Base-by-base conservation (phyloP, 1,140 invertebrate genomes). In the Drosophila pallidifrons region DNA sequence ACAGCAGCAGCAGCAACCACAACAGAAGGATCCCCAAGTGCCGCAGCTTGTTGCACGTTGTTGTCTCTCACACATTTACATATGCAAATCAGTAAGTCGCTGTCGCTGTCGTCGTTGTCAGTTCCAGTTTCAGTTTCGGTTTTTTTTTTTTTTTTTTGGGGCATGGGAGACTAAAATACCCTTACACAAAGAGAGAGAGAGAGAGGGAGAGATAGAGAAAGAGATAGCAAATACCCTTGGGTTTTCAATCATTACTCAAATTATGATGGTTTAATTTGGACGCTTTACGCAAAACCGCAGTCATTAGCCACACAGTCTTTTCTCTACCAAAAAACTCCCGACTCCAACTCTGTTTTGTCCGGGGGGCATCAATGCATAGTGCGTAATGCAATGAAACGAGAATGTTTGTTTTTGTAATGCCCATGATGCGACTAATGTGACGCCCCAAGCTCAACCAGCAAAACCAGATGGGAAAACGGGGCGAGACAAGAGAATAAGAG, bases 191-290 rank as follows among this genome's bases (percentile, higher is more conserved):
- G 65, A 47, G 41, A 41, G 20, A 20, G 16, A 73, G 68, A 72
- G 65, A 47, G 41, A 16, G 16, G 70, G 68, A 72, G 65, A 47
- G 41, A 73, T 65, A 72, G 65, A 47, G 41, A 41, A 3, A 25
- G 20, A 73, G 68, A 72, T 61, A 47, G 41, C 32, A 71, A 57
- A 88, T 82, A 88, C 83, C 83, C 83, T 82, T 88, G 83, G 83
- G 83, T 87, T 87, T 87, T 87, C 83, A 87, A 87, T 87, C 83
- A 87, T 87, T 83, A 88, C 83, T 83, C 77, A 87, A 87, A 88
- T 87, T 87, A 87, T 88, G 77, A 87, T 80, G 82, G 82, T 87
- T 86, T 87, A 87, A 86, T 86, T 86, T 82, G 69, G 70, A 41
- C 73, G 82, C 82, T 86, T 60, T 64, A 41, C 61, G 20, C 15